Base-by-base conservation (phyloP, 2,113 vertebrate genomes). In the Tupaia chinensis region DNA sequence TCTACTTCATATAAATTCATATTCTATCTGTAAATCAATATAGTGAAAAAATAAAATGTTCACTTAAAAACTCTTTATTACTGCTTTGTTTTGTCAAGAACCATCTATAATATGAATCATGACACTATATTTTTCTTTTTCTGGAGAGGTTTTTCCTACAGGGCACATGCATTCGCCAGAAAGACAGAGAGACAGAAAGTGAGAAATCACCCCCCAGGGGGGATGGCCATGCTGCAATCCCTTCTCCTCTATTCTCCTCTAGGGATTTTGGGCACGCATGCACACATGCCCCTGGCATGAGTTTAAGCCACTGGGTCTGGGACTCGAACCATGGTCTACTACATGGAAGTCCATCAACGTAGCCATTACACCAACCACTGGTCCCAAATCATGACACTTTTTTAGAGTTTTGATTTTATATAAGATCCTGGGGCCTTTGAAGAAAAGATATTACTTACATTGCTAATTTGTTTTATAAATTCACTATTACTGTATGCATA, bases 381-480 rank as follows among this genome's bases (percentile, higher is more conserved):
- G 44, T 44, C 44, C 44, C 44, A 44, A 87, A 94, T 70, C n/a
- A 65, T 32, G 15, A 16, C 10, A 54, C 25, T 68, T 68, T 87
- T 83, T 96, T 15, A 73, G 63, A 54, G 19, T 61, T 96, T 53
- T 89, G 20, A 34, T 84, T 84, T 65, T 25, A 53, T 87, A 69
- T 80, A 58, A 72, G 25, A 25, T 78, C 25, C n/a, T 3, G 4
- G 3, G 2, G 3, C 7, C n/a, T 95, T 76, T 72, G 16, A 83
- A 61, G 74, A 65, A 90, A 74, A 60, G 54, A 15, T 88, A 76
- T 89, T 70, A 65, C 23, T 87, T 92, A 10, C 32, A 86, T 72
- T 68, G 73, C 91, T 87, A 93, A 89, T 87, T 82, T 84, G 56
- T 22, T 85, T 93, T 89, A 70, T 77, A 83, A 32, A 85, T 58